These are phyloP conservation scores for Idaea dimidiata DNA, from an alignment of 2,888 invertebrate species.

Conservation along the genomic window DNA sequence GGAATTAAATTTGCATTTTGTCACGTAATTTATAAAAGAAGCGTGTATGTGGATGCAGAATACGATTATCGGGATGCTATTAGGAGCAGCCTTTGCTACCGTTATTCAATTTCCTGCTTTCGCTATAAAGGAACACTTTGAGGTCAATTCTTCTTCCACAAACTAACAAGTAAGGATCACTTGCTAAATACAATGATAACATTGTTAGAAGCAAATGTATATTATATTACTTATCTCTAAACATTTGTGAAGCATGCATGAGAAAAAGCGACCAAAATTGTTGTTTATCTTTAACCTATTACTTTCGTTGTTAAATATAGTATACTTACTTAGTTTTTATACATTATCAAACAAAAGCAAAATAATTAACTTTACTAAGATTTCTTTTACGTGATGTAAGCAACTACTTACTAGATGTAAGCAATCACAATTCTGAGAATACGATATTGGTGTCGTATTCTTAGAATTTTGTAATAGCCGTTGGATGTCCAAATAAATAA, in stretches of 20 bases:
- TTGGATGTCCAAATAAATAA: no score
- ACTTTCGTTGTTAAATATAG: no score
- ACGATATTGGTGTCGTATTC: no score
- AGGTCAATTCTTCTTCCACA: conserved; percentile 17
- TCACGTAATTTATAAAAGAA: conserved; percentile 4
- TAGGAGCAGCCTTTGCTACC: conserved; percentile 8
- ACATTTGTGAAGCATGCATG: conserved; percentile 15
- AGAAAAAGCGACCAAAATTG: conserved; percentile 17
- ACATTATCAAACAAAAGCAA: no score
- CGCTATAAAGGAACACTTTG: conserved; percentile 14
- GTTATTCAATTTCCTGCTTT: conserved; percentile 26
- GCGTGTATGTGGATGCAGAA: conserved; percentile 3
- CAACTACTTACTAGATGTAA: no score
- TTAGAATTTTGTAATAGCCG: no score
- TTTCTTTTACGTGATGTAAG: no score
- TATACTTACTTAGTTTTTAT: no score
- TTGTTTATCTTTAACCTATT: no score
- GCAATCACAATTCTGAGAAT: no score
- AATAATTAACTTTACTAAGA: no score
- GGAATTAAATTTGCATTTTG: conserved; percentile 2
- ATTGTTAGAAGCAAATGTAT: conserved; percentile 9
- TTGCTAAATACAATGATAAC: conserved; percentile 3
- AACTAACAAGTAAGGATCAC: conserved; percentile 11
- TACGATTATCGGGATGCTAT: conserved; percentile 13
- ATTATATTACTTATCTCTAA: conserved; percentile 24